Conservation (phyloP, 2,888 invertebrate species). For the Pollenia angustigena region DNA sequence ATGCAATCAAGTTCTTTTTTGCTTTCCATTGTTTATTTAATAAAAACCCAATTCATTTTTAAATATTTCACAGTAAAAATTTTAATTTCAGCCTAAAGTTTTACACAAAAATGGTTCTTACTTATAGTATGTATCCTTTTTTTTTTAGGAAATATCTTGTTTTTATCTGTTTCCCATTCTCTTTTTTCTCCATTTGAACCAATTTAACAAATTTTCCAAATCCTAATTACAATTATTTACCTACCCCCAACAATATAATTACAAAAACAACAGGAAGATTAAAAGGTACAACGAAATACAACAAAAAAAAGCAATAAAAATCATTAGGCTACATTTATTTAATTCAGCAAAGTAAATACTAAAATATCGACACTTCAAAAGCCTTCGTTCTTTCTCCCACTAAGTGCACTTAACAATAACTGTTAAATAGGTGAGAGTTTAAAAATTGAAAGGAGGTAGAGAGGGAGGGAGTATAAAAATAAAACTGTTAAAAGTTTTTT, state of each 20-base stretch:
- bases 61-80: no score
- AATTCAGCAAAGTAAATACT: conserved; percentile 17
- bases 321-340: conserved; percentile 1
- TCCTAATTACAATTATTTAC: conserved; percentile 16
- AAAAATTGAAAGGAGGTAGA: no score
- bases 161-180: no score
- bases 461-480: no score
- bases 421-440: neutral
- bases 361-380: conserved; percentile 28
- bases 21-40: no score
- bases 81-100: no score
- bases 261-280: neutral
- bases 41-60: no score
- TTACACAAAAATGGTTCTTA: no score
- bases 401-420: neutral
- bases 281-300: neutral
- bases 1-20: no score
- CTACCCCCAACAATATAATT: neutral
- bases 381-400: neutral
- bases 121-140: no score
- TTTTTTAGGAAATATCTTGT: no score
- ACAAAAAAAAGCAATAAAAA: neutral
- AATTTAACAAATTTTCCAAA: neutral
- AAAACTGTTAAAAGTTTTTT: neutral
- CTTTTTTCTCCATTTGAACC: no score